Percentiles rank a stretch among this genome's conserved stretches.
Conservation (phyloP, 2,888 invertebrate species). For the Philereme vetulata region DNA sequence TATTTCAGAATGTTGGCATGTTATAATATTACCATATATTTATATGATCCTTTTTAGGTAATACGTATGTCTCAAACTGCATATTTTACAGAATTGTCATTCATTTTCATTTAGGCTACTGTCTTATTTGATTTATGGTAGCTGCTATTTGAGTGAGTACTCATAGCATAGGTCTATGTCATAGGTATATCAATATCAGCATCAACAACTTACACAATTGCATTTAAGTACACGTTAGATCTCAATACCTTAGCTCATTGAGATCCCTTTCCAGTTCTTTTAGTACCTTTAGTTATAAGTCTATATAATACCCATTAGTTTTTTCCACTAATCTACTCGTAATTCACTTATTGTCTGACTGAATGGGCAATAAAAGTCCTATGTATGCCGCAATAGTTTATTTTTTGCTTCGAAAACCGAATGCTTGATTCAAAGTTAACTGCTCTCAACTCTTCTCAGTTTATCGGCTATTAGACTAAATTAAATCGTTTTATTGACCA, state of each 20-base stretch:
- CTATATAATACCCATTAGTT: too few species aligned
- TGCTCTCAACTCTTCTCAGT: conserved; percentile 3
- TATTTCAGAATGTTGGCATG: too few species aligned
- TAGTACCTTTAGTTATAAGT: not conserved
- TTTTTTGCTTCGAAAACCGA: conserved; percentile 8
- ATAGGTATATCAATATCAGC: not conserved
- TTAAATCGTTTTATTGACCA: not conserved
- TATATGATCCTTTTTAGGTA: too few species aligned
- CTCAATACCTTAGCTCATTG: not conserved
- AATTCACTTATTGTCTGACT: conserved; percentile 3
- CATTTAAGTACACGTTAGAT: not conserved
- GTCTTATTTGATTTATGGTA: too few species aligned
- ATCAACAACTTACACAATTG: not conserved
- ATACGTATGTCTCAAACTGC: too few species aligned
- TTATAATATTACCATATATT: too few species aligned
- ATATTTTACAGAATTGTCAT: too few species aligned
- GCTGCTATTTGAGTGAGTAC: too few species aligned
- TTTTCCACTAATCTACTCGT: conserved; percentile 1
- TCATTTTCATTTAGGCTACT: too few species aligned
- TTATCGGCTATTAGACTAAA: not conserved
- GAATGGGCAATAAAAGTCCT: conserved; percentile 4
- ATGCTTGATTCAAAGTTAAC: not conserved
- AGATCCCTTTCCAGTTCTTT: not conserved
- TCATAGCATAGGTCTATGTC: not conserved
- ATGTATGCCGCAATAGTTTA: not conserved